Evolutionary conservation across 2,888 invertebrate genomes (phyloP).

Genomic region (Torymus texanus): DNA sequence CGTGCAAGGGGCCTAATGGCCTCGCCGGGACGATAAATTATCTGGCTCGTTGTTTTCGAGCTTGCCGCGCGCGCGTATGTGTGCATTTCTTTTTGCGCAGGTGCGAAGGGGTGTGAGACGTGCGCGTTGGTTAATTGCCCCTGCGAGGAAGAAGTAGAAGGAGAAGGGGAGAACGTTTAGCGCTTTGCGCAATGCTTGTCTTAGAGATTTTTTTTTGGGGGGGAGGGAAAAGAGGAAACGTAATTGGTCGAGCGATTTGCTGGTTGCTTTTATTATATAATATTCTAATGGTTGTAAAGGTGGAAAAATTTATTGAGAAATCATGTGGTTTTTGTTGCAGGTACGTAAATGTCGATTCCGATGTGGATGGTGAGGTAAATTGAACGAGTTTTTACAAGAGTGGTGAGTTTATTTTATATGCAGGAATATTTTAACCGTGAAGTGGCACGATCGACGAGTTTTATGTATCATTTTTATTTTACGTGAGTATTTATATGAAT

Average conservation of each 20-base stretch:
- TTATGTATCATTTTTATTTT: no score
- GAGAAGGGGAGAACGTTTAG: conserved; percentile 18
- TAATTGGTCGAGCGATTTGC: background rate
- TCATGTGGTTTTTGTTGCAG: background rate
- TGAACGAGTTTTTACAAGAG: no score
- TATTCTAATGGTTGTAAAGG: background rate
- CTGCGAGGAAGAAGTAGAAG: background rate
- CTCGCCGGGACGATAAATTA: conserved; percentile 35
- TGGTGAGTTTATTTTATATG: no score
- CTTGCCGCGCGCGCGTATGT: background rate
- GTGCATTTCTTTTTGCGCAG: background rate
- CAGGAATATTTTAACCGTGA: no score
- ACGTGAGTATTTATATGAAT: no score
- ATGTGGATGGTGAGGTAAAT: no score
- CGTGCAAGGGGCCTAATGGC: conserved; percentile 4
- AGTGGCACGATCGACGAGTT: no score
- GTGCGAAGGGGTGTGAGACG: background rate
- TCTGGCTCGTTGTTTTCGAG: conserved; percentile 4
- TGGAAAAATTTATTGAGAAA: no score
- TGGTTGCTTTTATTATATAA: conserved; percentile 3
- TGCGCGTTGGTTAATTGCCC: conserved; percentile 20
- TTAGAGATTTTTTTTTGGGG: background rate
- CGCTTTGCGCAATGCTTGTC: conserved; percentile 25
- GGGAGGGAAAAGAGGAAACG: background rate
- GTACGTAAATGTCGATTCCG: background rate